Evolutionary conservation across 2,113 vertebrate species (phyloP).

Genomic region (Sarotherodon lohbergeri): DNA sequence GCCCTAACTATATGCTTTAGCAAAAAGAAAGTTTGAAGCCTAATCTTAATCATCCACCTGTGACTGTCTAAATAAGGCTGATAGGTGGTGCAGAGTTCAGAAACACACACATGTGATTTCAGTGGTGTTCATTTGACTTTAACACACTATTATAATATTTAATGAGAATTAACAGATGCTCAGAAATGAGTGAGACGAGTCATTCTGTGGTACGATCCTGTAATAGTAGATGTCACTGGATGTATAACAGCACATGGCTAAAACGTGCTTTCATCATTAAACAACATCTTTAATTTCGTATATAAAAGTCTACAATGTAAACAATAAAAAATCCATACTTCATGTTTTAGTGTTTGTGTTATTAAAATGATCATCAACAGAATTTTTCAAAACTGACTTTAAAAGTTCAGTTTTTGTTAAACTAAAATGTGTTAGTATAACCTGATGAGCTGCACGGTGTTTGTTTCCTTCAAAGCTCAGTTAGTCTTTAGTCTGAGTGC

Average conservation of each 20-base stretch:
- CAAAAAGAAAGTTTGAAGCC: too few species aligned
- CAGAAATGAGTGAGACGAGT: fast-evolving
- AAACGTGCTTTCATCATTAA: background rate
- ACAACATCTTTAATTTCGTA: background rate
- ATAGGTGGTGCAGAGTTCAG: background rate
- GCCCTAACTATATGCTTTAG: too few species aligned
- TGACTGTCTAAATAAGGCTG: fast-evolving
- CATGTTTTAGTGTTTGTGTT: background rate
- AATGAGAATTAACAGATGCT: background rate
- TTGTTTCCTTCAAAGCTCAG: background rate
- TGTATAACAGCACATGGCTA: background rate
- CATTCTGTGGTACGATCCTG: background rate
- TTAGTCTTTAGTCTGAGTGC: background rate
- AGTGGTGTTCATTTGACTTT: background rate
- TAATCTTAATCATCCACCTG: too few species aligned
- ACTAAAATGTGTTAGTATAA: background rate
- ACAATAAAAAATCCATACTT: background rate
- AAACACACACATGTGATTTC: background rate
- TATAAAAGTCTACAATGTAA: background rate
- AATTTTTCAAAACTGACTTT: background rate
- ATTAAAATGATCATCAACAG: background rate
- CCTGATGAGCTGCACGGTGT: background rate
- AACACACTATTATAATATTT: background rate
- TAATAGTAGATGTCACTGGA: background rate
- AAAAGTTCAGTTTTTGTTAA: background rate